Evolutionary conservation across 2,113 vertebrate genomes (phyloP), one percentile per base, ranked within the genome.

Genomic region (Thunnus thynnus): DNA sequence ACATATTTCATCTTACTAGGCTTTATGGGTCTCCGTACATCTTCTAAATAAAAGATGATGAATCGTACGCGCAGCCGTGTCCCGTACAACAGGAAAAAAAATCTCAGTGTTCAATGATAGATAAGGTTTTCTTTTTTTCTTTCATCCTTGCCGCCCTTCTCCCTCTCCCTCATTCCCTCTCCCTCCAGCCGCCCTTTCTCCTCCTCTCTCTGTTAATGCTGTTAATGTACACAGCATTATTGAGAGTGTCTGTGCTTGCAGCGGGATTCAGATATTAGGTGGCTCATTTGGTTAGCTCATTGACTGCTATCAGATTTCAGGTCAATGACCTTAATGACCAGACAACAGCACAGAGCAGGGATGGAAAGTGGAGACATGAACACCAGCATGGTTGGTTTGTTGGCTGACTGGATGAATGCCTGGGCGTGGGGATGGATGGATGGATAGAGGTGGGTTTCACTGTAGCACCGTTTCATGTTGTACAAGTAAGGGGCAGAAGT

Each of bases 261-360:
- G 88, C 89, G 70, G 86, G 80, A 85, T 87, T 90, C 87, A 86
- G 89, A 93, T 91, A 90, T 90, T 89, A 88, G 89, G 88, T 89
- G 83, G 85, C 90, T 93, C 88, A 86, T 92, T 92, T 92, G 90
- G 84, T 91, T 90, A 90, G 85, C 85, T 91, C 89, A 89, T 90
- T 91, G 93, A 92, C 91, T 87, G 84, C 82, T 84, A 94, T 94
- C 91, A 83, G 89, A 89, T 93, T 93, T 89, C 90, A 89, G 92
- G 91, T 94, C 91, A 90, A 83, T 90, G 90, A 90, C 91, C 89
- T 86, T 77, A 86, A 84, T 89, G 93, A 90, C 85, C 90, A 90
- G 85, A 86, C 64, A 82, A 73, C 70, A 70, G 78, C 82, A 57
- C 73, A 54, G 71, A 86, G 80, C 74, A 80, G 80, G 76, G 79